These are phyloP conservation scores for Pseudolycoriella hygida DNA, from an alignment of 2,888 invertebrate genomes.

Conservation along the genomic window DNA sequence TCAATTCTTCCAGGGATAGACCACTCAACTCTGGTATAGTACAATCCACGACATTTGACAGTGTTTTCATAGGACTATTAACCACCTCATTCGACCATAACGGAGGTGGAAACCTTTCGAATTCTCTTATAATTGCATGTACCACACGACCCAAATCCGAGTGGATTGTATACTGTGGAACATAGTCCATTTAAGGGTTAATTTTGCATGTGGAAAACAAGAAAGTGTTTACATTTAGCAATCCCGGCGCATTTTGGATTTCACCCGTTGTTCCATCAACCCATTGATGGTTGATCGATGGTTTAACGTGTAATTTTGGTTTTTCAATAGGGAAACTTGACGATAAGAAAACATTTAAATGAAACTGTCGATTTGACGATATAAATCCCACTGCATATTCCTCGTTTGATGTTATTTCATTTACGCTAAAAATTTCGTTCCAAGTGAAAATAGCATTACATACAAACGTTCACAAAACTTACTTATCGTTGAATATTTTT, in stretches of 20 bases:
- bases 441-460: too few relatives aligned
- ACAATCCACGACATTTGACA: background rate
- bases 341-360: conserved; percentile 44
- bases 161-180: conserved; percentile 45
- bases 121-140: conserved; percentile 63
- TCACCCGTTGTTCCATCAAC: conserved; percentile 46
- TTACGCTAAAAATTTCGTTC: conserved; percentile 33
- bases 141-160: conserved; percentile 67
- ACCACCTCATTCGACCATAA: conserved; percentile 14
- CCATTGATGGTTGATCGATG: conserved; percentile 53
- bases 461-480: conserved; percentile 20
- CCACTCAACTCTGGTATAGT: conserved; percentile 23
- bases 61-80: background rate
- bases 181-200: conserved; percentile 10
- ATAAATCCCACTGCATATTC: conserved; percentile 57
- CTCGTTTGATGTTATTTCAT: conserved; percentile 47
- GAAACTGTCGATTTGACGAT: conserved; percentile 44
- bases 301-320: conserved; percentile 48
- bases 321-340: conserved; percentile 60
- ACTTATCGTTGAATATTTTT: conserved; percentile 69
- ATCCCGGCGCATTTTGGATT: conserved; percentile 54
- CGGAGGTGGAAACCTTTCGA: conserved; percentile 44
- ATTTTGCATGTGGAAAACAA: background rate
- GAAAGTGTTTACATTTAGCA: conserved; percentile 40
- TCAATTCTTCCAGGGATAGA: conserved; percentile 40